phyloP scores from a whole-genome alignment of 2,113 vertebrate genomes.

The Tachycineta bicolor region DNA sequence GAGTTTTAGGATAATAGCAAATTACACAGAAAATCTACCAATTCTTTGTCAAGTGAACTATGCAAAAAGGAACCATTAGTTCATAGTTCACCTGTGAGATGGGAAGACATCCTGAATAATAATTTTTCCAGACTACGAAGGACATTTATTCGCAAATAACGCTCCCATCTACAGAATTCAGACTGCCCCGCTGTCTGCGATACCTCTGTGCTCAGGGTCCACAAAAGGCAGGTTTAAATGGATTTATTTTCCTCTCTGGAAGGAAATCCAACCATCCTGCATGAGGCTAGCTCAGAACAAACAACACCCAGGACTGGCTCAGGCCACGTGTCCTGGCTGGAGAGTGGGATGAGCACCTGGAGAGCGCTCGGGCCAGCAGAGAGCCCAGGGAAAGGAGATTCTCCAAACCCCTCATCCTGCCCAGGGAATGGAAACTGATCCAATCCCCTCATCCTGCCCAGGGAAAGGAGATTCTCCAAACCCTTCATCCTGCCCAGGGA shows the following conservation, averaged over 20 bases:
- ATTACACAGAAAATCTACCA: conserved; percentile 80
- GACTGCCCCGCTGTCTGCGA: background rate
- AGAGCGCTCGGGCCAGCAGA: rapidly evolving
- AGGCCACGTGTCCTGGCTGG: rapidly evolving
- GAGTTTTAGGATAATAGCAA: conserved; percentile 81
- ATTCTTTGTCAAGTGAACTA: conserved; percentile 76
- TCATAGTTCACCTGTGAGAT: conserved; percentile 70
- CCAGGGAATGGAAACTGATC: background rate
- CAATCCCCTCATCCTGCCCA: no score
- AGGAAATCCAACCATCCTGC: background rate
- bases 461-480: no score
- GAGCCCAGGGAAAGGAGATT: background rate
- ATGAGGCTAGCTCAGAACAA: background rate
- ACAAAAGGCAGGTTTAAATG: background rate
- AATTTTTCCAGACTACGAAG: conserved; percentile 48
- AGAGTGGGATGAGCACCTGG: background rate
- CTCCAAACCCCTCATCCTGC: no score
- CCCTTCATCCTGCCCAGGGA: no score
- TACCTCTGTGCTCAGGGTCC: background rate
- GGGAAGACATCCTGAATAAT: conserved; percentile 63
- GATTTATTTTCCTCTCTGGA: background rate
- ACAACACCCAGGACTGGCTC: background rate
- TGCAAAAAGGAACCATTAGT: conserved; percentile 70
- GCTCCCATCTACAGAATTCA: conserved; percentile 26
- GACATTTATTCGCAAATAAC: conserved; percentile 70